These are phyloP conservation scores for Poeciliopsis prolifica DNA, from an alignment of 2,113 vertebrate species.

Conservation along the genomic window DNA sequence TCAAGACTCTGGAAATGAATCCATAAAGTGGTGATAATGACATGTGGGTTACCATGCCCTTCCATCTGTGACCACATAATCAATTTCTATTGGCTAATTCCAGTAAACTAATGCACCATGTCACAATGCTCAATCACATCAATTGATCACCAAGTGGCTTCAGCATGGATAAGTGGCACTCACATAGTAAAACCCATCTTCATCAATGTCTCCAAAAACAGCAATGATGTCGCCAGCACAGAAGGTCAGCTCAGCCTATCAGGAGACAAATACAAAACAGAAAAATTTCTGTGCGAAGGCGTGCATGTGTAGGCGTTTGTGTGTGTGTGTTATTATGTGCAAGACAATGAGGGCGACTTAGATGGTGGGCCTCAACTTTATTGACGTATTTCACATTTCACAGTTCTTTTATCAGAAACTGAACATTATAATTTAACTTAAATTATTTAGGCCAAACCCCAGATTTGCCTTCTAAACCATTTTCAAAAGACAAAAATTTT, in stretches of 20 bases:
- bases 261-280: slow-evolving; percentile 29
- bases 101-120: not conserved
- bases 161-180: slow-evolving; percentile 65
- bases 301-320: too few relatives aligned
- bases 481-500: not conserved
- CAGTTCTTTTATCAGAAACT: not conserved
- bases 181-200: slow-evolving; percentile 98
- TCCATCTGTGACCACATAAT: not conserved
- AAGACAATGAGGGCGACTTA: too few relatives aligned
- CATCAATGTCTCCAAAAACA: slow-evolving; percentile 92
- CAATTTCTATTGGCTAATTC: not conserved
- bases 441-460: not conserved
- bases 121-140: not conserved
- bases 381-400: too few relatives aligned
- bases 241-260: slow-evolving; percentile 93
- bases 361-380: too few relatives aligned
- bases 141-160: not conserved
- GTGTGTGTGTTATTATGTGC: too few relatives aligned
- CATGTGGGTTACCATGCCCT: too few relatives aligned
- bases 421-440: not conserved
- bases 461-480: not conserved
- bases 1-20: too few relatives aligned
- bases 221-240: slow-evolving; percentile 91
- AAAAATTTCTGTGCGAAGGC: not conserved
- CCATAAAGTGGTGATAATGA: too few relatives aligned